These are phyloP conservation scores for Ectemnius continuus DNA, from an alignment of 2,888 invertebrate genomes.

Conservation along the genomic window DNA sequence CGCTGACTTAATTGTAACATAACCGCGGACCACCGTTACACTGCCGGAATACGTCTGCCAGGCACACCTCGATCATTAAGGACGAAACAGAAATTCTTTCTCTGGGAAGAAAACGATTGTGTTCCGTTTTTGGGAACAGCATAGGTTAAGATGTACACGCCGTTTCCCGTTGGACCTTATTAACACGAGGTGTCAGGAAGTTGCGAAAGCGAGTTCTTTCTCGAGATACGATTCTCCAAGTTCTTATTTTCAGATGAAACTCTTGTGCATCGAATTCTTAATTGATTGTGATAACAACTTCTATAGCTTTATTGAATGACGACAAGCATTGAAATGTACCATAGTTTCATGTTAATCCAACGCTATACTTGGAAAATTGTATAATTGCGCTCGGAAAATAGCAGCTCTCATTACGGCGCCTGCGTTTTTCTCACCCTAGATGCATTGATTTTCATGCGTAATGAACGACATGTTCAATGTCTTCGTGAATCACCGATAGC, in stretches of 20 bases:
- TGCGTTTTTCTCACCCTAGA: constrained; percentile 49
- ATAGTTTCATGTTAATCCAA: no score
- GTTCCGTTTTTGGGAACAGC: constrained; percentile 58
- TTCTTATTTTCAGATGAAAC: background rate
- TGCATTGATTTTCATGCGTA: constrained; percentile 53
- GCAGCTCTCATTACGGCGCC: constrained; percentile 12
- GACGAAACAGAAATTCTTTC: constrained; percentile 61
- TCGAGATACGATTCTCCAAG: constrained; percentile 6
- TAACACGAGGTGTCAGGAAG: constrained; percentile 6
- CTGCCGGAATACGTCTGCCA: constrained; percentile 12
- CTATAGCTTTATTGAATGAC: no score
- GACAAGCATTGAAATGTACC: no score
- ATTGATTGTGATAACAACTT: no score
- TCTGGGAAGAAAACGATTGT: constrained; percentile 61
- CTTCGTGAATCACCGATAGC: constrained; percentile 48
- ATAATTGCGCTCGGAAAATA: background rate
- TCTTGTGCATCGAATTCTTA: no score
- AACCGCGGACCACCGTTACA: constrained; percentile 47
- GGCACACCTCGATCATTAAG: constrained; percentile 62
- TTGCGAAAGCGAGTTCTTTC: constrained; percentile 21
- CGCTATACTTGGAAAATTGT: no score
- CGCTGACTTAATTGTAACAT: constrained; percentile 54
- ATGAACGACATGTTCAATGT: constrained; percentile 35
- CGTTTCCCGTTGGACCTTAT: background rate
- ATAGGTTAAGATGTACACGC: no score